Percentiles rank a stretch among this genome's conserved stretches.
Evolutionary conservation across 2,113 vertebrate genomes (phyloP).

Genomic region (Toxostoma redivivum): DNA sequence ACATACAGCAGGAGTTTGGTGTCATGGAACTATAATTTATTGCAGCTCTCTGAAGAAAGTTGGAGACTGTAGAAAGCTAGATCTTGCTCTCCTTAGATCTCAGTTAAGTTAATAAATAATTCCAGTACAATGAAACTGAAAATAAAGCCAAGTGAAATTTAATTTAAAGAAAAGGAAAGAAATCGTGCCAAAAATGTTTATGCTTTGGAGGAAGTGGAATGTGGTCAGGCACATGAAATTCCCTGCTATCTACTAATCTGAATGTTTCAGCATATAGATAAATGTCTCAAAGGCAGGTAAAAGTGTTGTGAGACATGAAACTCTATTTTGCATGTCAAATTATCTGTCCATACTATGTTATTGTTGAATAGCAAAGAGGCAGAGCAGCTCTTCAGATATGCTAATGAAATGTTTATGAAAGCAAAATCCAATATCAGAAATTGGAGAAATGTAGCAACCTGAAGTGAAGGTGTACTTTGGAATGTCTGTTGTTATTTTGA

Average conservation of each 20-base stretch:
- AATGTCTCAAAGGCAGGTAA: neutral
- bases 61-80: neutral
- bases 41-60: neutral
- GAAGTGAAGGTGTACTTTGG: neutral
- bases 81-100: neutral
- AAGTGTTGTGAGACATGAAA: neutral
- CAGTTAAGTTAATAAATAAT: neutral
- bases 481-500: neutral
- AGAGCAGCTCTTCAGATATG: neutral
- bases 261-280: neutral
- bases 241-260: neutral
- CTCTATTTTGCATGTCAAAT: neutral
- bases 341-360: neutral
- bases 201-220: neutral
- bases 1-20: neutral
- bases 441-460: neutral
- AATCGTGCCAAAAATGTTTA: neutral
- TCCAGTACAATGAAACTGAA: neutral
- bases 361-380: neutral
- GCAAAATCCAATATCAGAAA: neutral
- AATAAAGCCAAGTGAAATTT: neutral
- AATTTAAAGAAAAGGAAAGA: neutral
- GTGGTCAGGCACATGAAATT: neutral
- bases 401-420: neutral
- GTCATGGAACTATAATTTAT: neutral